phyloP scores from a whole-genome alignment of 2,113 vertebrate species.

The Dasyurus viverrinus region DNA sequence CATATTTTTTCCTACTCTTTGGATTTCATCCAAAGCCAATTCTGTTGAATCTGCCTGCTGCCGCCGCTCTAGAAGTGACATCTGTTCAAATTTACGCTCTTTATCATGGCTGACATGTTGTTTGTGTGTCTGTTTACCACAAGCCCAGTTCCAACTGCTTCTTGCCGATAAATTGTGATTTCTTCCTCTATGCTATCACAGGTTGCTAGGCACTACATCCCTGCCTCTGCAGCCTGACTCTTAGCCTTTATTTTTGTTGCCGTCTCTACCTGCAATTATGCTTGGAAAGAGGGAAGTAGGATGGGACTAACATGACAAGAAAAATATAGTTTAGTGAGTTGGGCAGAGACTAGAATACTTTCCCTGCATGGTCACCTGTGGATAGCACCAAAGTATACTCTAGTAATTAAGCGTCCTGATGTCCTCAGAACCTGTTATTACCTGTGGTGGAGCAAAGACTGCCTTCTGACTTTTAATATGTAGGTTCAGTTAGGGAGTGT shows the following conservation, averaged over 20 bases:
- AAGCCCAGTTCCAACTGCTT: conserved; percentile 82
- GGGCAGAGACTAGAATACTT: conserved; percentile 12
- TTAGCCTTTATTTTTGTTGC: conserved; percentile 71
- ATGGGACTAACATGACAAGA: conserved; percentile 43
- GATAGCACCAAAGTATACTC: conserved; percentile 13
- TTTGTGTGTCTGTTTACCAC: conserved; percentile 85
- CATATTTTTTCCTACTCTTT: conserved; percentile 80
- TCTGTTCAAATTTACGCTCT: conserved; percentile 88
- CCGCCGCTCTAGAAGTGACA: conserved; percentile 84
- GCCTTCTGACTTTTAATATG: background rate
- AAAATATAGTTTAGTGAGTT: conserved; percentile 45
- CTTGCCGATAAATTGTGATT: conserved; percentile 83
- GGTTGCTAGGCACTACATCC: conserved; percentile 77
- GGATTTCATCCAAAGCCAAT: conserved; percentile 83
- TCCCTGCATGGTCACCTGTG: background rate
- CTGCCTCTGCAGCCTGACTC: conserved; percentile 68
- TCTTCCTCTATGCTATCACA: conserved; percentile 74
- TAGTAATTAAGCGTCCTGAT: conserved; percentile 15
- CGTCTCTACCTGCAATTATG: conserved; percentile 68
- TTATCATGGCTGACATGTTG: conserved; percentile 85
- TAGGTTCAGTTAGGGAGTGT: background rate
- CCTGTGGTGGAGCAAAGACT: background rate
- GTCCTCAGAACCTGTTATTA: conserved; percentile 15
- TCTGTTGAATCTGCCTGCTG: conserved; percentile 85
- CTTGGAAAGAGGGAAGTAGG: conserved; percentile 65